These are phyloP conservation scores for Epizoanthus stellaris DNA, from an alignment of 92 coral and sea anemone species.

Conservation along the genomic window DNA sequence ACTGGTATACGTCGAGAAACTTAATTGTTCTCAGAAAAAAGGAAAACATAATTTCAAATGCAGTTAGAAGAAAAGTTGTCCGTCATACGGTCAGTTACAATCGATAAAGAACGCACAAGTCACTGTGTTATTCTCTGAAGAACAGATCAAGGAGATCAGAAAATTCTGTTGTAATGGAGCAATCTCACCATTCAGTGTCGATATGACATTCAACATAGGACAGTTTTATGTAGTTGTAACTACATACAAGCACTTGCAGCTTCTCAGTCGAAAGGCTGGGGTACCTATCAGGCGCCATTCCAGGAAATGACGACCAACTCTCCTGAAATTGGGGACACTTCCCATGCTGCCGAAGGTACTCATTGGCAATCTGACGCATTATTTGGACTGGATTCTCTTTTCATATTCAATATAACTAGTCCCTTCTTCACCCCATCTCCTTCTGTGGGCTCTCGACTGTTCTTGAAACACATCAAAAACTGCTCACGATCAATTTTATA, in stretches of 20 bases:
- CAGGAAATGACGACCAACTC: constrained; percentile 51
- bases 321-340: constrained; percentile 22
- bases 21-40: no score
- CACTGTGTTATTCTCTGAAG: not conserved
- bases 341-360: no score
- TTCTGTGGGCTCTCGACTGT: constrained; percentile 45
- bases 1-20: no score
- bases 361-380: constrained; percentile 59
- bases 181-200: constrained; percentile 52
- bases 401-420: constrained; percentile 52
- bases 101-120: no score
- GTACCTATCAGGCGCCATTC: constrained; percentile 51
- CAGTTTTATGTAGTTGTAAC: constrained; percentile 47
- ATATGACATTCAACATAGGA: constrained; percentile 52
- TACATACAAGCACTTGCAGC: constrained; percentile 50
- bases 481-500: not conserved
- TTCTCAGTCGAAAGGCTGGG: constrained; percentile 48
- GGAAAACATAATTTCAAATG: no score
- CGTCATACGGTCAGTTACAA: no score
- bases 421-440: constrained; percentile 66
- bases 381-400: constrained; percentile 33
- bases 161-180: constrained; percentile 56
- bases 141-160: constrained; percentile 46
- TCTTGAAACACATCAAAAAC: constrained; percentile 41
- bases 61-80: no score